Conservation (phyloP, 2,888 invertebrate species). For the Epistrophella euchroma region DNA sequence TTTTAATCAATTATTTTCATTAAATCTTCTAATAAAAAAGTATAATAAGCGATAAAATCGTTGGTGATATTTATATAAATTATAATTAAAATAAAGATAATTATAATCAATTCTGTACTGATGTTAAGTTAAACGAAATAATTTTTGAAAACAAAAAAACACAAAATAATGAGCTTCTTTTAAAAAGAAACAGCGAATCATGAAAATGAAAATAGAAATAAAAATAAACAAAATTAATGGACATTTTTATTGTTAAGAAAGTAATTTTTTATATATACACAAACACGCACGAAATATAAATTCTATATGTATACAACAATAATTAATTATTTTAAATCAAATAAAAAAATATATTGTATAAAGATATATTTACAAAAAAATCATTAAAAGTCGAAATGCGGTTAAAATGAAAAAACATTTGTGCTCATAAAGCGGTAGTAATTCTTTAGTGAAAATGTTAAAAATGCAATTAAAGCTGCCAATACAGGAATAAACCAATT, state of each 20-base stretch:
- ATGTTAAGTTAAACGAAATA: conserved; percentile 65
- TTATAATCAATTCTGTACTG: conserved; percentile 68
- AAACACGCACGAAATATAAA: conserved; percentile 59
- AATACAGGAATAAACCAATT: conserved; percentile 61
- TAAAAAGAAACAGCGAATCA: conserved; percentile 74
- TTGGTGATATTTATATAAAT: conserved; percentile 83
- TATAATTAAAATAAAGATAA: conserved; percentile 60
- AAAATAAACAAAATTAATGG: conserved; percentile 33
- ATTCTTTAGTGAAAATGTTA: conserved; percentile 31
- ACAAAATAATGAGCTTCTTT: conserved; percentile 64
- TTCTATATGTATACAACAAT: conserved; percentile 68
- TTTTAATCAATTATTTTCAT: conserved; percentile 46
- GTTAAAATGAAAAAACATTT: conserved; percentile 30
- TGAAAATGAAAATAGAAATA: conserved; percentile 17
- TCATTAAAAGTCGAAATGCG: not conserved
- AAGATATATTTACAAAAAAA: conserved; percentile 67
- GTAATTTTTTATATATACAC: conserved; percentile 70
- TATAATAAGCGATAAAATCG: conserved; percentile 82
- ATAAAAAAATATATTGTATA: conserved; percentile 57
- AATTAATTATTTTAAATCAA: conserved; percentile 66
- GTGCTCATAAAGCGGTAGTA: conserved; percentile 43
- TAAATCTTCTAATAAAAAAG: conserved; percentile 63
- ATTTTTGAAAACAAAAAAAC: conserved; percentile 38
- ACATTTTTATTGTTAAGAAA: conserved; percentile 66
- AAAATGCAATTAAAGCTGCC: conserved; percentile 56